These are phyloP conservation scores for Smutsia gigantea DNA, from an alignment of 2,797 vertebrate genomes.

Conservation along the genomic window DNA sequence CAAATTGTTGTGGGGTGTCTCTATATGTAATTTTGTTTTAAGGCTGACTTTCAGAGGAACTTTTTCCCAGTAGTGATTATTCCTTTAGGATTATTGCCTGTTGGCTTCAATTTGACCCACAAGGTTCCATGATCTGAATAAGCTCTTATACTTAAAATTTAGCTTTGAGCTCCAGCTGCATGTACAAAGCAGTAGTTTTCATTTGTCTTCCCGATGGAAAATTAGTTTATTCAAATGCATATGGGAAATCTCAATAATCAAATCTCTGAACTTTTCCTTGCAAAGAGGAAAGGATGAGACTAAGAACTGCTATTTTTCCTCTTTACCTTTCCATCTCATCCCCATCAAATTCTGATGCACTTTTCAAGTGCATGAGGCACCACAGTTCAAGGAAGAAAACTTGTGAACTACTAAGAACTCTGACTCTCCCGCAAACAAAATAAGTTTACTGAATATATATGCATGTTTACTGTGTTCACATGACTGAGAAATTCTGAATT, in stretches of 20 bases:
- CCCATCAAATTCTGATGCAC: background rate
- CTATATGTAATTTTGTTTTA: conserved; percentile 14
- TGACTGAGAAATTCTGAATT: conserved; percentile 35
- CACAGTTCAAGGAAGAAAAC: background rate
- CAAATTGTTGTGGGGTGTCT: background rate
- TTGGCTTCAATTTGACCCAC: background rate
- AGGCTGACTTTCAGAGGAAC: background rate
- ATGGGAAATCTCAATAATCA: background rate
- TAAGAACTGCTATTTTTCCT: background rate
- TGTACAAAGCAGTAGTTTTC: background rate
- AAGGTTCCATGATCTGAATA: background rate
- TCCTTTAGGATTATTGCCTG: background rate
- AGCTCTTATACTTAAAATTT: background rate
- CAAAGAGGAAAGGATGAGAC: background rate
- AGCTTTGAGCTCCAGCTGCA: background rate
- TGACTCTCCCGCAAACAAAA: background rate
- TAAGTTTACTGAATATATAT: conserved; percentile 5
- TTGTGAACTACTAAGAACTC: conserved; percentile 10
- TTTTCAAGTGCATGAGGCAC: background rate
- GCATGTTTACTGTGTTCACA: background rate
- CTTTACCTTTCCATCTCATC: background rate
- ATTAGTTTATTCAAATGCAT: background rate
- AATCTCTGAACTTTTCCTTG: background rate
- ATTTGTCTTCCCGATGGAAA: background rate
- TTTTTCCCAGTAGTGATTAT: background rate